These are phyloP conservation scores for Plectropomus leopardus DNA, from an alignment of 2,113 vertebrate species.

Conservation along the genomic window DNA sequence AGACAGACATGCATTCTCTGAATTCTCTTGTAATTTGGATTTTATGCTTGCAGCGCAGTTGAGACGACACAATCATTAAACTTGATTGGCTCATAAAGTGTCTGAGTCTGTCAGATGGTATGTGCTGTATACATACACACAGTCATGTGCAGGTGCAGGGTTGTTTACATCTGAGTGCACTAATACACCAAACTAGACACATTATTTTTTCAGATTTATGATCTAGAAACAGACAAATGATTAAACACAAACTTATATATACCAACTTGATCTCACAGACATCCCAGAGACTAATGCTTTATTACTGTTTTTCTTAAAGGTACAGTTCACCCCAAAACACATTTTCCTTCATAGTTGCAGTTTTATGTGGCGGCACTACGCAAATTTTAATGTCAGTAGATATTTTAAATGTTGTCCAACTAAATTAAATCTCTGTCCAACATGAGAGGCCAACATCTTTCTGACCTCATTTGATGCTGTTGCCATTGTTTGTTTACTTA, in stretches of 20 bases:
- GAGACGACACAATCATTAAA: conserved; percentile 46
- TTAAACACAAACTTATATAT: neutral
- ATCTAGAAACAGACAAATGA: neutral
- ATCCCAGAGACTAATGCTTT: too few species aligned
- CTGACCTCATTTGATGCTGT: too few species aligned
- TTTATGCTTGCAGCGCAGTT: neutral
- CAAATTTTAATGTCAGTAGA: too few species aligned
- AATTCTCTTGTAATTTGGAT: conserved; percentile 43
- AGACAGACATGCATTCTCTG: conserved; percentile 56
- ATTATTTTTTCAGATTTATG: neutral
- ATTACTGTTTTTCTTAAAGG: too few species aligned
- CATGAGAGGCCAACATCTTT: too few species aligned
- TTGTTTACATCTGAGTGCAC: neutral
- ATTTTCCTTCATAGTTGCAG: too few species aligned
- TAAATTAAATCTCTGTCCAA: too few species aligned
- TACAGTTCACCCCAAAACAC: too few species aligned
- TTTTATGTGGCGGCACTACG: too few species aligned
- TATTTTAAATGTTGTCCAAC: too few species aligned
- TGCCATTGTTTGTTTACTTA: too few species aligned
- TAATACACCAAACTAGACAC: neutral
- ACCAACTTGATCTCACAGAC: too few species aligned
- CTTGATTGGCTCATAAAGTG: conserved; percentile 40
- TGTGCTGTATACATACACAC: conserved; percentile 4
- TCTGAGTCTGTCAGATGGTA: conserved; percentile 47
- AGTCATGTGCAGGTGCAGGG: neutral